A percentile compares a stretch with the other conserved stretches of the same genome.
These are phyloP conservation scores for Drosophila paracracens DNA, from an alignment of 2,888 invertebrate genomes.

Conservation along the genomic window DNA sequence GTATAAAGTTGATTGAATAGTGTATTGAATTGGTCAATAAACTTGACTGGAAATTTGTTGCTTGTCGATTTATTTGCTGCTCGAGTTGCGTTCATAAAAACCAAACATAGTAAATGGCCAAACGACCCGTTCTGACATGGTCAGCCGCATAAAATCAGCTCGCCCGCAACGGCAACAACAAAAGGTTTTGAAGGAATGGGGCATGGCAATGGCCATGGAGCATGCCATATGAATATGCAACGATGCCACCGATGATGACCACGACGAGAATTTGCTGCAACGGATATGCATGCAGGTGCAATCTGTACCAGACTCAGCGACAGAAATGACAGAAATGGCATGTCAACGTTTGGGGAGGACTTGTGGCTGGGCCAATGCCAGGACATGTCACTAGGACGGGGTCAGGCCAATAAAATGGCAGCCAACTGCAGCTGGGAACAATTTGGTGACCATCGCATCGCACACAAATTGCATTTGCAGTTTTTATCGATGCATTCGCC, in stretches of 20 bases:
- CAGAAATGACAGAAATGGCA: conserved; percentile 35
- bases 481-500: conserved; percentile 49
- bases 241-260: conserved; percentile 66
- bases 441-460: conserved; percentile 51
- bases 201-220: conserved; percentile 4
- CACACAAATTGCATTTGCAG: conserved; percentile 71
- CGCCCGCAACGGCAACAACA: conserved; percentile 67
- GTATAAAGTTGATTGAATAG: conserved; percentile 16
- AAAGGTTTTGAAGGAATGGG: conserved; percentile 28
- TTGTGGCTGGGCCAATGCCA: conserved; percentile 34
- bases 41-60: conserved; percentile 2
- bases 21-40: conserved; percentile 30
- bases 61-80: conserved; percentile 33
- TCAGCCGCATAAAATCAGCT: conserved; percentile 74
- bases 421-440: conserved; percentile 66
- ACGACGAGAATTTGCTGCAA: conserved; percentile 44
- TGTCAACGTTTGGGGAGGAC: conserved; percentile 60
- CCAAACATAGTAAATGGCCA: conserved; percentile 66
- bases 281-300: conserved; percentile 72
- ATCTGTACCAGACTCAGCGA: conserved; percentile 63
- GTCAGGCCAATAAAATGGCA: conserved; percentile 68
- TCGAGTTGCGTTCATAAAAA: conserved; percentile 56
- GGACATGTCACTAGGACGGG: conserved; percentile 31
- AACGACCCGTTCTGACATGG: conserved; percentile 62
- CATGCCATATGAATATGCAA: conserved; percentile 70